A percentile compares a stretch with the other conserved stretches of the same genome.
phyloP scores from a whole-genome alignment of 2,797 vertebrate genomes.

The Choloepus didactylus region DNA sequence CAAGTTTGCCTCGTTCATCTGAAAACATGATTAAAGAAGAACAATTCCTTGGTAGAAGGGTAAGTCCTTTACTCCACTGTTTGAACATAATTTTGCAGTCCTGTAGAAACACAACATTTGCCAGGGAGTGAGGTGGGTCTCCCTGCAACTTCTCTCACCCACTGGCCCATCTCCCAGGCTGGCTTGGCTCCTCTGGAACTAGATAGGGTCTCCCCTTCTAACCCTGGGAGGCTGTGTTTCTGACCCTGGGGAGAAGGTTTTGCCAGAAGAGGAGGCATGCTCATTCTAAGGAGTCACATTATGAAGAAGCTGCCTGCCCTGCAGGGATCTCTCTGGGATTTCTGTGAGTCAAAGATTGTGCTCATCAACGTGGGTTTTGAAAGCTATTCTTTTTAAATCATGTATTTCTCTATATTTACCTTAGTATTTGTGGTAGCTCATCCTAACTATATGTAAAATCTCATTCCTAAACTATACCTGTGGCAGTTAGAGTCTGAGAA shows the following conservation, averaged over 20 bases:
- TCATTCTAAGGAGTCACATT: background rate
- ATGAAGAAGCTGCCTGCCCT: background rate
- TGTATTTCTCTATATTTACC: background rate
- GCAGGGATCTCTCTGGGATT: background rate
- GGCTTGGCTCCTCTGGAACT: background rate
- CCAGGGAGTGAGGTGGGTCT: too few species aligned
- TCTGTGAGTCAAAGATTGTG: background rate
- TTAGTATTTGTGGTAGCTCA: background rate
- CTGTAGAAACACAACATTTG: background rate
- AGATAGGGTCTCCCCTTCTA: background rate
- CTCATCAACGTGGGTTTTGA: background rate
- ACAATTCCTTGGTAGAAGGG: slow-evolving; percentile 94
- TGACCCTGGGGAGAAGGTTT: background rate
- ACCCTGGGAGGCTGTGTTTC: too few species aligned
- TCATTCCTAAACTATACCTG: background rate
- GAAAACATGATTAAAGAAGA: slow-evolving; percentile 93
- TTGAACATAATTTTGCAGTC: background rate
- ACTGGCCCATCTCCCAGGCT: background rate
- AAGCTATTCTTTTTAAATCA: background rate
- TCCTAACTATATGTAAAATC: background rate
- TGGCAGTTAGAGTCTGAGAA: background rate
- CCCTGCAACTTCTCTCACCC: background rate
- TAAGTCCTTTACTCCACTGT: slow-evolving; percentile 76
- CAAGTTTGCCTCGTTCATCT: slow-evolving; percentile 92
- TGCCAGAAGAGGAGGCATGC: background rate